These are phyloP conservation scores for Bombyx mandarina DNA, from an alignment of 1,140 invertebrate genomes.

Conservation along the genomic window DNA sequence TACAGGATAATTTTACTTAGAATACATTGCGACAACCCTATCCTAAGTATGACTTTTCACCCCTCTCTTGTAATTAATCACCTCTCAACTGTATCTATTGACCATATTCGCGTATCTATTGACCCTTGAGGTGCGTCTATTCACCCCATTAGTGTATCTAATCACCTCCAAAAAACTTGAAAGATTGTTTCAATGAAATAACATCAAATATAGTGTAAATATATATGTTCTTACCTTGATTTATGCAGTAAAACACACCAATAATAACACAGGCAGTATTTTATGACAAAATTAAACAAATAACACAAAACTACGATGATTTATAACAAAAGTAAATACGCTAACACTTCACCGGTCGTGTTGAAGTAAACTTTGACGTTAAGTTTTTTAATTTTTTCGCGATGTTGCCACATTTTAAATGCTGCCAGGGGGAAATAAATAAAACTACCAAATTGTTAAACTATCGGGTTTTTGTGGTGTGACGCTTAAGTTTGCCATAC, in stretches of 20 bases:
- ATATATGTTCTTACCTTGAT: not conserved
- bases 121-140: conserved; percentile 10
- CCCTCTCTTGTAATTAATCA: conserved; percentile 8
- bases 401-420: conserved; percentile 1
- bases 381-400: not conserved
- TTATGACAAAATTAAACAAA: conserved; percentile 4
- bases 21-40: conserved; percentile 1
- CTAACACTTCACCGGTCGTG: not conserved
- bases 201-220: conserved; percentile 1
- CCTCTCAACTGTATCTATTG: conserved; percentile 11
- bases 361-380: conserved; percentile 2
- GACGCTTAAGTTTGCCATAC: not conserved
- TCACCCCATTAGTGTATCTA: conserved; percentile 11
- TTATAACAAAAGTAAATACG: not conserved
- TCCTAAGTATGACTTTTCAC: conserved; percentile 5
- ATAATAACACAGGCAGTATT: not conserved
- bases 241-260: not conserved
- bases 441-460: not conserved
- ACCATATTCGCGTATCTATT: conserved; percentile 12
- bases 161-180: conserved; percentile 6
- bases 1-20: no score
- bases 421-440: not conserved
- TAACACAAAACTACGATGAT: not conserved
- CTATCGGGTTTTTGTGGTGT: not conserved
- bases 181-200: conserved; percentile 3